A percentile compares a stretch with the other conserved stretches of the same genome.
Conservation (phyloP, 2,888 invertebrate species). For the Frankliniella fusca region DNA sequence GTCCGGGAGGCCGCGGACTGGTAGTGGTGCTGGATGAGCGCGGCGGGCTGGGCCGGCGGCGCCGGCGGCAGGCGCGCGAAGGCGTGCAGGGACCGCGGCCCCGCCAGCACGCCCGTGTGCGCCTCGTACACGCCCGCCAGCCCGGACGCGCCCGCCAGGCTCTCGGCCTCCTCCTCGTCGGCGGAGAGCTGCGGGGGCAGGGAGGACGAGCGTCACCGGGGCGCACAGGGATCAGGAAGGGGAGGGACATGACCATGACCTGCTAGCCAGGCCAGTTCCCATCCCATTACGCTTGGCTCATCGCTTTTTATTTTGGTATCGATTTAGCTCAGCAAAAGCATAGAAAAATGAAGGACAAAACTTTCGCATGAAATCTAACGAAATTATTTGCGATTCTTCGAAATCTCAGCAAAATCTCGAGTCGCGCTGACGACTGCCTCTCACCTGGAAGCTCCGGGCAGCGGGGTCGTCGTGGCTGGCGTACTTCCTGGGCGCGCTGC, state of each 20-base stretch:
- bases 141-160: background rate
- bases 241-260: constrained; percentile 34
- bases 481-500: constrained; percentile 28
- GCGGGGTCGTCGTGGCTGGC: constrained; percentile 28
- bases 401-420: background rate
- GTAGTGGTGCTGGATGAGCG: background rate
- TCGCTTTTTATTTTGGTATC: no score
- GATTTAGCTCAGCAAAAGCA: no score
- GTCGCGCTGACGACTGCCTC: background rate
- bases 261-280: constrained; percentile 41
- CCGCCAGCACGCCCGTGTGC: constrained; percentile 4
- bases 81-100: constrained; percentile 25
- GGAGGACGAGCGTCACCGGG: constrained; percentile 40
- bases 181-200: constrained; percentile 39
- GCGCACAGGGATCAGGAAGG: constrained; percentile 39
- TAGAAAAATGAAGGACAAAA: no score
- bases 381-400: no score
- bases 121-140: background rate
- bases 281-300: constrained; percentile 19
- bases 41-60: background rate
- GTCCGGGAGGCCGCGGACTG: background rate
- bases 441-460: constrained; percentile 10
- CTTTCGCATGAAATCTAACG: no score
- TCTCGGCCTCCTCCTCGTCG: constrained; percentile 33
- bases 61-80: background rate